phyloP scores from a whole-genome alignment of 2,113 vertebrate genomes.

The Tiliqua scincoides region DNA sequence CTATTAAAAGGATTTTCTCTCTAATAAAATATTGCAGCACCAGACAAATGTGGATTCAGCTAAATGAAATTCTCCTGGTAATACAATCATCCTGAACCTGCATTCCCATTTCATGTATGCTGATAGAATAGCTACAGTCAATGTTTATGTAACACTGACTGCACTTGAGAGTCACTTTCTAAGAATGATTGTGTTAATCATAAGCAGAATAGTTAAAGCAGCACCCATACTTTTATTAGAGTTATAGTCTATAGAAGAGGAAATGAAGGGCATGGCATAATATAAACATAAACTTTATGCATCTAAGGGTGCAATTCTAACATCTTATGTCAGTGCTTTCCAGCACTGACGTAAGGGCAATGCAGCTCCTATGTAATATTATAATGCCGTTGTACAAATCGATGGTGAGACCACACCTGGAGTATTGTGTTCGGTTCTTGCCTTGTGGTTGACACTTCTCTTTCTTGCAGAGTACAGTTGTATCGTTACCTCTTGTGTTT shows the following conservation, averaged over 20 bases:
- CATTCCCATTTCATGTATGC: neutral
- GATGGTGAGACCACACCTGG: too few relatives aligned
- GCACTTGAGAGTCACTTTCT: neutral
- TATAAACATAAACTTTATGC: neutral
- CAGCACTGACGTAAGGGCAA: too few relatives aligned
- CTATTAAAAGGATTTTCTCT: conserved; percentile 35
- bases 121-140: conserved; percentile 5
- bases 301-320: too few relatives aligned
- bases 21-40: conserved; percentile 36
- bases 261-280: neutral
- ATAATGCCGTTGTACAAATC: too few relatives aligned
- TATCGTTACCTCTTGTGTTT: too few relatives aligned
- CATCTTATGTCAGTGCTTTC: too few relatives aligned
- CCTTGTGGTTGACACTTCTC: too few relatives aligned
- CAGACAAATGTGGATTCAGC: conserved; percentile 16
- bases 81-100: neutral
- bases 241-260: neutral
- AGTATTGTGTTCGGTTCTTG: too few relatives aligned
- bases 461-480: too few relatives aligned
- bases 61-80: conserved; percentile 29
- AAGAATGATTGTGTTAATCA: neutral
- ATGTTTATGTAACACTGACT: neutral
- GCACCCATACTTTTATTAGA: neutral
- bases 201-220: neutral
- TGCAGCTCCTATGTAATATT: too few relatives aligned